phyloP scores from a whole-genome alignment of 2,888 invertebrate genomes.

The Sepiola atlantica region DNA sequence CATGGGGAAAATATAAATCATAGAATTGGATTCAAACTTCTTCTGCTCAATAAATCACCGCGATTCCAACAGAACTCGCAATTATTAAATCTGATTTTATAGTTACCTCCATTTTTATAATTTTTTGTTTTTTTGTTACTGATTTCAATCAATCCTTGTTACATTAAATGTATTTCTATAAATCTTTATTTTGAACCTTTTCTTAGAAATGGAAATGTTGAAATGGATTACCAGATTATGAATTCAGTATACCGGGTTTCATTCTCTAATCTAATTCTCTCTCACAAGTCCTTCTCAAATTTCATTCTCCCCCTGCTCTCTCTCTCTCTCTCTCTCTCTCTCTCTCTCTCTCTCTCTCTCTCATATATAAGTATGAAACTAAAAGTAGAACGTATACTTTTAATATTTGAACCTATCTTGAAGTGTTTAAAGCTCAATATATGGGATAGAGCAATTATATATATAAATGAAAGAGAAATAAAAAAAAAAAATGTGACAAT shows the following conservation, averaged over 20 bases:
- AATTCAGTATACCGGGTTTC: background rate
- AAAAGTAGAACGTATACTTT: too few relatives aligned
- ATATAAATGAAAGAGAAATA: too few relatives aligned
- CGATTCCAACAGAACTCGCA: background rate
- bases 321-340: background rate
- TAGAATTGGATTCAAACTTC: background rate
- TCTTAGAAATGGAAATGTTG: background rate
- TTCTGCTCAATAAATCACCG: background rate
- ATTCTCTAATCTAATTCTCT: too few relatives aligned
- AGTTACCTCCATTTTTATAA: background rate
- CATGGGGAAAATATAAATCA: background rate
- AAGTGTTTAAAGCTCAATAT: too few relatives aligned
- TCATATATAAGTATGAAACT: too few relatives aligned
- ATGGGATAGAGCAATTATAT: too few relatives aligned
- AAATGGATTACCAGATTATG: background rate
- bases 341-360: background rate
- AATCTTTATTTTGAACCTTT: background rate
- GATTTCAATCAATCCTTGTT: too few relatives aligned
- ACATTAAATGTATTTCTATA: background rate
- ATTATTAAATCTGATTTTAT: background rate
- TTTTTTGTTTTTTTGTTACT: background rate
- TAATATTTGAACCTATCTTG: too few relatives aligned
- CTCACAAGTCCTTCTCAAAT: too few relatives aligned
- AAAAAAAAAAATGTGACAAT: too few relatives aligned
- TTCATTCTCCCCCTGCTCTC: too few relatives aligned